Evolutionary conservation across 2,113 vertebrate species (phyloP).

Genomic region (Sander lucioperca): DNA sequence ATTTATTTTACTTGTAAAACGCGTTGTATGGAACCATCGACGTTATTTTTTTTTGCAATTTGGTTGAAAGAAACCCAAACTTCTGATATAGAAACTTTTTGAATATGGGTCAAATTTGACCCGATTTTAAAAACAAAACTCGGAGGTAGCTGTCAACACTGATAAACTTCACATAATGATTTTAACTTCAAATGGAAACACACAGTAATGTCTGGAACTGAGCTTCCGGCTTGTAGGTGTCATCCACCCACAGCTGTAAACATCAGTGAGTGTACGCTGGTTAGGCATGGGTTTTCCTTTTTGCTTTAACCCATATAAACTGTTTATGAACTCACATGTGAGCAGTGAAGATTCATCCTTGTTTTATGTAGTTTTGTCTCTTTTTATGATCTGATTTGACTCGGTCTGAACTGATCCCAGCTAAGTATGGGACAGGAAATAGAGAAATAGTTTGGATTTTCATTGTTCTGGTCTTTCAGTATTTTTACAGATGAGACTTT

Average conservation of each 20-base stretch:
- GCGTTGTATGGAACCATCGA: too few relatives aligned
- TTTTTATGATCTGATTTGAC: neutral
- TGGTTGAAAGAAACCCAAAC: too few relatives aligned
- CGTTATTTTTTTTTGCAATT: too few relatives aligned
- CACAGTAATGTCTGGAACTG: constrained; percentile 2
- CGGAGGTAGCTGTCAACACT: neutral
- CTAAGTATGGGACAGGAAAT: neutral
- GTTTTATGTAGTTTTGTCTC: neutral
- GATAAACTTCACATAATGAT: neutral
- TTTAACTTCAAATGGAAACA: constrained; percentile 28
- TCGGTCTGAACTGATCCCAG: neutral
- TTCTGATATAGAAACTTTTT: too few relatives aligned
- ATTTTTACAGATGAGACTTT: neutral
- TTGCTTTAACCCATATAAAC: neutral
- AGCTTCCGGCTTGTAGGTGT: constrained; percentile 1
- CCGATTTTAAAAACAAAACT: too few relatives aligned
- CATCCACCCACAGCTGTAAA: neutral
- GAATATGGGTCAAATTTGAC: too few relatives aligned
- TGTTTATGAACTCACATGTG: neutral
- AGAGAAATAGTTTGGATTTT: neutral
- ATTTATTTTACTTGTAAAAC: too few relatives aligned
- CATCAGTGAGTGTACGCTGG: neutral
- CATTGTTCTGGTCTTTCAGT: neutral
- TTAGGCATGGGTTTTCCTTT: neutral
- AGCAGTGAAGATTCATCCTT: neutral